A percentile compares a stretch with the other conserved stretches of the same genome.
Conservation (phyloP, 2,113 vertebrate genomes). For the Macrotis lagotis region DNA sequence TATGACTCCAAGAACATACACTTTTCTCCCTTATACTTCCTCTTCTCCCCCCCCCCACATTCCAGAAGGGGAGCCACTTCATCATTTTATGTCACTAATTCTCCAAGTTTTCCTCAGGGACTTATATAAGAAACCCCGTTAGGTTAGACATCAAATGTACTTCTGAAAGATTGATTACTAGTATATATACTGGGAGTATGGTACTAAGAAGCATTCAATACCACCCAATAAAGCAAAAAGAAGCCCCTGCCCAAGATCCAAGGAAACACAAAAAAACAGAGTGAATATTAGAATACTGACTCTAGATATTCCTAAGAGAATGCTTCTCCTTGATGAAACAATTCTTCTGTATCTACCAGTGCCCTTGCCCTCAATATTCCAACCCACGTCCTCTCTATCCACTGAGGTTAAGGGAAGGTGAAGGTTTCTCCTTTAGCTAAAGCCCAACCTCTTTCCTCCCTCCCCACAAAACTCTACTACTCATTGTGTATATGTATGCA, state of each 20-base stretch:
- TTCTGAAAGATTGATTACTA: slow-evolving; percentile 24
- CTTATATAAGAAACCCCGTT: slow-evolving; percentile 53
- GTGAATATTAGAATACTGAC: not conserved
- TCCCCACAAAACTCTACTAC: not conserved
- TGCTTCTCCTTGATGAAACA: not conserved
- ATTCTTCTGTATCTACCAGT: not conserved
- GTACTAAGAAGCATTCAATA: not conserved
- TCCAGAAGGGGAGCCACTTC: not conserved
- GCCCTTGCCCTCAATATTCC: not conserved
- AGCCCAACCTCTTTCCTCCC: too few species aligned
- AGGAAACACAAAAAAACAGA: not conserved
- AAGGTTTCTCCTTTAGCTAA: not conserved
- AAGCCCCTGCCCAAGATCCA: not conserved
- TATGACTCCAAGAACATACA: slow-evolving; percentile 58
- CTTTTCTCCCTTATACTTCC: slow-evolving; percentile 72
- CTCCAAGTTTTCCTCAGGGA: slow-evolving; percentile 8
- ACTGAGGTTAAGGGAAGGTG: not conserved
- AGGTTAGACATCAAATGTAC: slow-evolving; percentile 38
- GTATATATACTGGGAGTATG: slow-evolving; percentile 39
- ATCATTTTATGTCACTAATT: not conserved
- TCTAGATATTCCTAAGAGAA: not conserved
- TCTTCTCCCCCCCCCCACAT: slow-evolving; percentile 67
- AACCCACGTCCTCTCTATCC: not conserved
- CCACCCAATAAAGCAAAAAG: not conserved
- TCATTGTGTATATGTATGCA: not conserved